Evolutionary conservation across 2,888 invertebrate species (phyloP).

Genomic region (Unio pictorum): DNA sequence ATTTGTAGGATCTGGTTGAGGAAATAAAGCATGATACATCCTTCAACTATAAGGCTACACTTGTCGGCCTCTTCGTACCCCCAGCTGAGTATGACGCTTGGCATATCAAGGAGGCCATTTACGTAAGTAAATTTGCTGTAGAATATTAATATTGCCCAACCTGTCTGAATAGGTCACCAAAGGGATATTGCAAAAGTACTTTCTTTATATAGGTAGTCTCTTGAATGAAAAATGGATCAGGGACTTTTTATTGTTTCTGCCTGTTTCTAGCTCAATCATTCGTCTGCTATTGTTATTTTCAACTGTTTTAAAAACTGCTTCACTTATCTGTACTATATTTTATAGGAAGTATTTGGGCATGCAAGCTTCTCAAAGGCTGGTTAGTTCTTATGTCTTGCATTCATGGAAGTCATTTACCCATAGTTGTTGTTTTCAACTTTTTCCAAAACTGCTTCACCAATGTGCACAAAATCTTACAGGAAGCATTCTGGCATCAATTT

Average conservation of each 20-base stretch:
- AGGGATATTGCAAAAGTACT: slow-evolving; percentile 61
- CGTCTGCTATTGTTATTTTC: not conserved
- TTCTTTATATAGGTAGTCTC: slow-evolving; percentile 48
- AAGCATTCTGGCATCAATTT: too few relatives aligned
- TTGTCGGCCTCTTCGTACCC: slow-evolving; percentile 66
- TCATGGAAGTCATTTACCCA: too few relatives aligned
- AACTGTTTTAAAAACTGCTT: too few relatives aligned
- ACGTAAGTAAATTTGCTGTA: slow-evolving; percentile 48
- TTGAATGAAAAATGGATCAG: too few relatives aligned
- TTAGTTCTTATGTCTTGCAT: too few relatives aligned
- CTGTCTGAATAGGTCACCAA: slow-evolving; percentile 47
- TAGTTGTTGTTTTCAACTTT: too few relatives aligned
- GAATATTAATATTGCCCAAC: not conserved
- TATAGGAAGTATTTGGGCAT: too few relatives aligned
- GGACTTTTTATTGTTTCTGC: too few relatives aligned
- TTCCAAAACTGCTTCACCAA: too few relatives aligned
- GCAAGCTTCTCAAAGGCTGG: too few relatives aligned
- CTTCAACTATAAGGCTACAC: slow-evolving; percentile 61
- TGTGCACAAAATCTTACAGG: too few relatives aligned
- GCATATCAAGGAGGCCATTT: slow-evolving; percentile 66
- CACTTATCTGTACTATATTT: too few relatives aligned
- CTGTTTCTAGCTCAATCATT: not conserved
- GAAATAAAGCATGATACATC: slow-evolving; percentile 62
- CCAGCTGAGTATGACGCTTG: slow-evolving; percentile 70
- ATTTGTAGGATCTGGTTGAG: slow-evolving; percentile 62